A percentile compares a stretch with the other conserved stretches of the same genome.
Conservation (phyloP, 2,888 invertebrate genomes). For the Tenthredo mesomela region DNA sequence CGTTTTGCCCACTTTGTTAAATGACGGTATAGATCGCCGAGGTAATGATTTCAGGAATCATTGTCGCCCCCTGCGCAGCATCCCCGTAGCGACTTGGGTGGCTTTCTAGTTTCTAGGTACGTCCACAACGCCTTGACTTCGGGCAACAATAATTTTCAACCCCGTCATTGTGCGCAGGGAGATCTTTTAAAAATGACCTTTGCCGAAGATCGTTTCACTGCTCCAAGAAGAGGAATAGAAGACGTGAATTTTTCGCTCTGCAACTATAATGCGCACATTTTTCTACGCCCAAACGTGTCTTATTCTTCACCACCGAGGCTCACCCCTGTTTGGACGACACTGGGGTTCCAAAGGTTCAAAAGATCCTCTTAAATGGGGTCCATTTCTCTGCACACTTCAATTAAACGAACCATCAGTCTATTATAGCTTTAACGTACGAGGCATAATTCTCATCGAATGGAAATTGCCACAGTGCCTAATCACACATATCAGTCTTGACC, state of each 20-base stretch:
- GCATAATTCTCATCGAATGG: too few relatives aligned
- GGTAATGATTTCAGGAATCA: conserved; percentile 53
- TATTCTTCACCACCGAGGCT: conserved; percentile 4
- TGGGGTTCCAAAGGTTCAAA: conserved; percentile 65
- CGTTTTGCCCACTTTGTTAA: conserved; percentile 22
- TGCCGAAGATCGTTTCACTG: conserved; percentile 29
- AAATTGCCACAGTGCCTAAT: neutral
- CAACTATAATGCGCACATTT: neutral
- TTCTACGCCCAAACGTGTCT: conserved; percentile 6
- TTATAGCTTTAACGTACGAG: neutral
- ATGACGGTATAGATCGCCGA: conserved; percentile 7
- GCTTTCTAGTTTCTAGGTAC: conserved; percentile 4
- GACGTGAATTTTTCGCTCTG: conserved; percentile 42
- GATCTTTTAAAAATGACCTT: conserved; percentile 6
- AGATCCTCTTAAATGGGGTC: conserved; percentile 59
- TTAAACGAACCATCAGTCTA: neutral
- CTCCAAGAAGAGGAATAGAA: conserved; percentile 5
- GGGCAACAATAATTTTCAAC: conserved; percentile 47
- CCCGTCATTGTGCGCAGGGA: conserved; percentile 33
- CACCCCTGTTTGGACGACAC: conserved; percentile 58
- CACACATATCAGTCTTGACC: neutral
- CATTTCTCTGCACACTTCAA: conserved; percentile 22
- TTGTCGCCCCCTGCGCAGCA: conserved; percentile 36
- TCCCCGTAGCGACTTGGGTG: conserved; percentile 51
- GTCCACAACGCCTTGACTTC: neutral